Evolutionary conservation across 2,797 vertebrate species (phyloP).

Genomic region (Pangasius djambal): DNA sequence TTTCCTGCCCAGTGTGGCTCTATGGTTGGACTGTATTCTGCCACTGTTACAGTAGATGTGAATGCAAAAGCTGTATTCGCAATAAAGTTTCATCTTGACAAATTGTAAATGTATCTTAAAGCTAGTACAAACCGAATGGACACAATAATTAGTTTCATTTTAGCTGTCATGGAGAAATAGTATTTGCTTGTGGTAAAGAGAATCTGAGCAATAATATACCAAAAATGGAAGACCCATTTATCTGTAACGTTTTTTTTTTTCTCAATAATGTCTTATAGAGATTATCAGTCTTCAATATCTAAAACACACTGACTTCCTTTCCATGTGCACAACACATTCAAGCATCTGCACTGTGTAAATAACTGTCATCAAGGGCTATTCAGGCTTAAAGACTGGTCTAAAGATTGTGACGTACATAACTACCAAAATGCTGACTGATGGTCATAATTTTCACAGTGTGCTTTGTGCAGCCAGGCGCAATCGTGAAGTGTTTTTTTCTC

Average conservation of each 20-base stretch:
- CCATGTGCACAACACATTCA: constrained; percentile 25
- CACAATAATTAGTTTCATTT: not conserved
- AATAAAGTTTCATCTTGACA: not conserved
- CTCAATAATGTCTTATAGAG: constrained; percentile 15
- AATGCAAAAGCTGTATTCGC: not conserved
- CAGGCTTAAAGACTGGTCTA: constrained; percentile 42
- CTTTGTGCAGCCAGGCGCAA: constrained; percentile 14
- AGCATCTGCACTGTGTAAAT: constrained; percentile 37
- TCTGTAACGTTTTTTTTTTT: not conserved
- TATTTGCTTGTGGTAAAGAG: not conserved
- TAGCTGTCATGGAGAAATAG: not conserved
- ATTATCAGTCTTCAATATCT: constrained; percentile 42
- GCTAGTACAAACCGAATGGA: not conserved
- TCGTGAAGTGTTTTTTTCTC: not conserved
- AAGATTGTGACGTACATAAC: not conserved
- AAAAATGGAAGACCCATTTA: not conserved
- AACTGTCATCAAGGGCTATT: constrained; percentile 50
- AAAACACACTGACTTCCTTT: constrained; percentile 25
- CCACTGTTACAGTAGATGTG: not conserved
- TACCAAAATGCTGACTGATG: constrained; percentile 12
- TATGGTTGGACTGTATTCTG: not conserved
- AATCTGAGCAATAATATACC: not conserved
- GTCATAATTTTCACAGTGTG: constrained; percentile 20
- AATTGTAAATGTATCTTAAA: not conserved
- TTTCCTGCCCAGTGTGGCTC: not conserved